Evolutionary conservation across 1,140 invertebrate species (phyloP).

Genomic region (Diachasma alloeum): DNA sequence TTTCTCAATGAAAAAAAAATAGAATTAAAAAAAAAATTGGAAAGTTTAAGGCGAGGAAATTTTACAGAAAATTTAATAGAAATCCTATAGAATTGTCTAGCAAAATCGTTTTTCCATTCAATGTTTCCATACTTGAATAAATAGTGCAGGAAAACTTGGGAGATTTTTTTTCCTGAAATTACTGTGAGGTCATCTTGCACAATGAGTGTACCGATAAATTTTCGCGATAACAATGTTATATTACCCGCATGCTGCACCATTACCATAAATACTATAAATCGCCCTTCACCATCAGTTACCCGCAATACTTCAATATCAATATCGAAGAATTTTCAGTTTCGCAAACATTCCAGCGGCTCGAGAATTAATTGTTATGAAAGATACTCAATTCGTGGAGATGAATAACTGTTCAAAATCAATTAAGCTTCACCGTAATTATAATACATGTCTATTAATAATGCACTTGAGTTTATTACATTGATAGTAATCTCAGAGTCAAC

Average conservation of each 20-base stretch:
- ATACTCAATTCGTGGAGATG: no score
- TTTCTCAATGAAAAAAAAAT: no score
- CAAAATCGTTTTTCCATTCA: no score
- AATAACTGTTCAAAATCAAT: background rate
- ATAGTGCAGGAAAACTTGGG: background rate
- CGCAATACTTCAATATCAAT: background rate
- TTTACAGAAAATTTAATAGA: background rate
- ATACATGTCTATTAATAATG: background rate
- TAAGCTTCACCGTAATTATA: background rate
- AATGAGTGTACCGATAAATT: background rate
- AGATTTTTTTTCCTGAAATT: background rate
- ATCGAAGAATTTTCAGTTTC: background rate
- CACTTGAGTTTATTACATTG: background rate
- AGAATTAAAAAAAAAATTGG: no score
- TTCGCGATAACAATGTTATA: background rate
- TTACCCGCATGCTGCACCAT: background rate
- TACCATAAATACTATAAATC: background rate
- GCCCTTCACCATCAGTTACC: background rate
- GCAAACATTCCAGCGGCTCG: background rate
- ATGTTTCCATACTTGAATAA: no score
- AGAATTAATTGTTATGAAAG: no score
- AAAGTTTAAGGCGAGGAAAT: no score
- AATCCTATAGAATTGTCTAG: no score
- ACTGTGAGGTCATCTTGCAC: background rate
- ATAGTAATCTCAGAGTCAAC: constrained; percentile 9